phyloP scores from a whole-genome alignment of 2,113 vertebrate genomes.

The Phasianus colchicus region DNA sequence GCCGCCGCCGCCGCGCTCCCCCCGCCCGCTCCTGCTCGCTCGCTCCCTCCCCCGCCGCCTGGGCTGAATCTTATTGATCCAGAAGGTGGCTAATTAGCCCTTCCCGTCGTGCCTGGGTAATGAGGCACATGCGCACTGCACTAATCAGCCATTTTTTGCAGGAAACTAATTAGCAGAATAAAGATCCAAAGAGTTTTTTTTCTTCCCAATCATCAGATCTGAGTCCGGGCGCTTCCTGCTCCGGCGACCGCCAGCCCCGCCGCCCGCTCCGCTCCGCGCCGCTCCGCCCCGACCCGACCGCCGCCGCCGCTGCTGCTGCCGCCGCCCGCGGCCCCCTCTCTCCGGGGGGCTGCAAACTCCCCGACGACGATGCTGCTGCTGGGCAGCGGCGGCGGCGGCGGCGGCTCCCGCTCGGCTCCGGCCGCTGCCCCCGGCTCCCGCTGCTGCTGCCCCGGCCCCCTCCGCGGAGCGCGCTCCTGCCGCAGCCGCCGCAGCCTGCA shows the following conservation, averaged over 20 bases:
- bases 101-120: conserved; percentile 99
- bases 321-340: conserved; percentile 75
- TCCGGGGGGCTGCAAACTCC: conserved; percentile 74
- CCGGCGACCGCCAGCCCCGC: conserved; percentile 72
- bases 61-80: conserved; percentile 99
- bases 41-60: conserved; percentile 84
- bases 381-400: conserved; percentile 77
- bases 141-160: conserved; percentile 99
- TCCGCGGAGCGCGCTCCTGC: conserved; percentile 71
- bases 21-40: conserved; percentile 74
- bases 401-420: conserved; percentile 70
- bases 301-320: conserved; percentile 74
- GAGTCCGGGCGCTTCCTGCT: conserved; percentile 84
- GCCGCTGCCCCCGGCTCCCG: conserved; percentile 67
- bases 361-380: conserved; percentile 77
- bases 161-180: conserved; percentile 99
- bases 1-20: conserved; percentile 70
- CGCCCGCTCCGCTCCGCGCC: conserved; percentile 47
- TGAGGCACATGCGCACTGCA: conserved; percentile 99
- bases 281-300: conserved; percentile 61
- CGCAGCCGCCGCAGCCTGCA: conserved; percentile 86
- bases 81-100: conserved; percentile 99
- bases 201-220: conserved; percentile 98
- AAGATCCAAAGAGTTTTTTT: conserved; percentile 99
- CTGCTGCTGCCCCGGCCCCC: conserved; percentile 65